Evolutionary conservation across 1,140 invertebrate species (phyloP).

Genomic region (Aphidius ervi): DNA sequence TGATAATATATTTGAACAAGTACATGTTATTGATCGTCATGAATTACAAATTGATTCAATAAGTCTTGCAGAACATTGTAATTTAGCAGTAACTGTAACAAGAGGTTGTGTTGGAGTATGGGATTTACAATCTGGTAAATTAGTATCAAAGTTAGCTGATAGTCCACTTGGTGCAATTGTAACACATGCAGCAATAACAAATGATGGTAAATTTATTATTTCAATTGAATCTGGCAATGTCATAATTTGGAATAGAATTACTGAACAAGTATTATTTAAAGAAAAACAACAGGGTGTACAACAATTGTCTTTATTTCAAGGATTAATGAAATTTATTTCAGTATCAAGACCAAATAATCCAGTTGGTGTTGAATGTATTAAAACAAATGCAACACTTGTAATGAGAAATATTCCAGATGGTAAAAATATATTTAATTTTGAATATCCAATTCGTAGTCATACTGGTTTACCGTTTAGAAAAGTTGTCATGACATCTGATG

Average conservation of each 20-base stretch:
- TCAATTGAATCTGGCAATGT: constrained; percentile 91
- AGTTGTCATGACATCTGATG: constrained; percentile 78
- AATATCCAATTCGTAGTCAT: constrained; percentile 68
- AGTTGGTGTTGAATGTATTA: constrained; percentile 57
- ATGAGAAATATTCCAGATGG: constrained; percentile 74
- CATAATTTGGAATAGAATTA: constrained; percentile 86
- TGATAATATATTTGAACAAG: constrained; percentile 97
- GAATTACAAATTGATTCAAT: constrained; percentile 94
- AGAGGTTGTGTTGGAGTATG: constrained; percentile 92
- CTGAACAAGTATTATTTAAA: constrained; percentile 78
- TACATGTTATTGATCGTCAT: constrained; percentile 92
- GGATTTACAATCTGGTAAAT: constrained; percentile 82
- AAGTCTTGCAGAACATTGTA: constrained; percentile 68
- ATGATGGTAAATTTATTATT: constrained; percentile 77
- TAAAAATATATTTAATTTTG: constrained; percentile 70
- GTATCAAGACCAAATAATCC: constrained; percentile 69
- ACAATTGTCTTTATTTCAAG: constrained; percentile 80
- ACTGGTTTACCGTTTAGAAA: constrained; percentile 65
- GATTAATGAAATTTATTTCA: constrained; percentile 78
- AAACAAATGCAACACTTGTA: constrained; percentile 62
- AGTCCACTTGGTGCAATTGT: constrained; percentile 92
- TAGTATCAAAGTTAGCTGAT: constrained; percentile 83
- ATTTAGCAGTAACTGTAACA: constrained; percentile 81
- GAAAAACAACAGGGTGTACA: constrained; percentile 81
- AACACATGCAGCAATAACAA: constrained; percentile 85